Evolutionary conservation across 2,888 invertebrate genomes (phyloP).

Genomic region (Apodemia zela): DNA sequence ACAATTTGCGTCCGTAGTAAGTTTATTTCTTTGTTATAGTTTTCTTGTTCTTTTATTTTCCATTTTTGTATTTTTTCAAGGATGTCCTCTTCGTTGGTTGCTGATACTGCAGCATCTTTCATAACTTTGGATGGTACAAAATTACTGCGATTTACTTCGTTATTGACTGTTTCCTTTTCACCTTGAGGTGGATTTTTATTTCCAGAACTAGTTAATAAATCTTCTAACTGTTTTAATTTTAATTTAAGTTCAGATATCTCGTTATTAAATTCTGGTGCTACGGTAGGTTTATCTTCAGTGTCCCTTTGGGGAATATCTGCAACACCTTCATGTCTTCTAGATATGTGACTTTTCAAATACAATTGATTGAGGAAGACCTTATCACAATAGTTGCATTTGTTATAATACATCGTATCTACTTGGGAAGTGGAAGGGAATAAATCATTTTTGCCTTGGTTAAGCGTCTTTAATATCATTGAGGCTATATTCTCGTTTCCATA

Average conservation of each 20-base stretch:
- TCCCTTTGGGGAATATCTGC: constrained; percentile 46
- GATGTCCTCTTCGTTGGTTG: constrained; percentile 51
- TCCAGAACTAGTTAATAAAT: constrained; percentile 35
- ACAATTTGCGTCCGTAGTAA: constrained; percentile 60
- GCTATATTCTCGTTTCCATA: constrained; percentile 72
- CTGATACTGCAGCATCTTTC: constrained; percentile 58
- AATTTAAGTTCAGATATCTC: constrained; percentile 61
- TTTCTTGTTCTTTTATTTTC: constrained; percentile 76
- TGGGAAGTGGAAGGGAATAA: constrained; percentile 51
- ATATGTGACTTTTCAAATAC: constrained; percentile 82
- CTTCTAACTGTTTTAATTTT: constrained; percentile 72
- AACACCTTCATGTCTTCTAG: constrained; percentile 76
- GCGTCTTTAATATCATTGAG: constrained; percentile 65
- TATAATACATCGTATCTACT: constrained; percentile 58
- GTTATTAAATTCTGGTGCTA: no score
- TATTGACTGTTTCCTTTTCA: constrained; percentile 23
- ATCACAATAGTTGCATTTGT: constrained; percentile 83
- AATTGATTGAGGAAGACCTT: constrained; percentile 84
- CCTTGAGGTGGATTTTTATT: constrained; percentile 5
- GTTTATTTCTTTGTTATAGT: constrained; percentile 76
- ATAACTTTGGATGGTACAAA: constrained; percentile 37
- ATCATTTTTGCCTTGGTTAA: constrained; percentile 56
- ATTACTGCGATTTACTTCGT: constrained; percentile 22
- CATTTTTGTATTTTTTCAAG: constrained; percentile 69
- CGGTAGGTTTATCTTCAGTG: no score